Percentiles rank a stretch among this genome's conserved stretches.
phyloP scores from a whole-genome alignment of 2,113 vertebrate genomes.

The Thunnus maccoyii region DNA sequence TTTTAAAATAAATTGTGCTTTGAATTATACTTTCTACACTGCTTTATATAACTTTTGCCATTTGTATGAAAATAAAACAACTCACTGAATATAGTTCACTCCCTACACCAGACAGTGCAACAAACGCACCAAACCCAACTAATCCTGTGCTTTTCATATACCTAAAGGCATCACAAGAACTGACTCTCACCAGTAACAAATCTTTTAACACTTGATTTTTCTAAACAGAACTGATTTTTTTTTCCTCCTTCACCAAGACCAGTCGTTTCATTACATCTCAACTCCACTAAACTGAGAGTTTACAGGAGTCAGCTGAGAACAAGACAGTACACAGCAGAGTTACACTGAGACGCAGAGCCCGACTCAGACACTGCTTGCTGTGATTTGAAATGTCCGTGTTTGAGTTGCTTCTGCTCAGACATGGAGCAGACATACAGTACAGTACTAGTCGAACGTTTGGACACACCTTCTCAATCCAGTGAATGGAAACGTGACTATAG shows the following conservation, averaged over 20 bases:
- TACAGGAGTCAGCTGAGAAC: background rate
- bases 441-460: no score
- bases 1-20: conserved; percentile 75
- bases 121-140: conserved; percentile 33
- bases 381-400: background rate
- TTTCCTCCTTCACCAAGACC: background rate
- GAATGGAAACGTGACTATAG: no score
- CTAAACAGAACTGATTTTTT: background rate
- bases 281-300: background rate
- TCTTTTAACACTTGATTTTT: background rate
- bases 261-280: conserved; percentile 4
- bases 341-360: conserved; percentile 25
- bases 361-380: conserved; percentile 9
- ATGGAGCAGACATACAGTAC: background rate
- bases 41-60: conserved; percentile 23
- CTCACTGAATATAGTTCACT: background rate
- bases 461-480: no score
- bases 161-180: conserved; percentile 37
- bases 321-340: background rate
- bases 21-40: conserved; percentile 33
- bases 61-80: conserved; percentile 63
- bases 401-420: conserved; percentile 1
- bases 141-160: conserved; percentile 51
- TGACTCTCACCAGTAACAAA: conserved; percentile 7
- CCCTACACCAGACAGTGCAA: conserved; percentile 24